Evolutionary conservation across 2,888 invertebrate species (phyloP), one percentile per base, ranked within the genome.

Genomic region (Theodoxus fluviatilis): DNA sequence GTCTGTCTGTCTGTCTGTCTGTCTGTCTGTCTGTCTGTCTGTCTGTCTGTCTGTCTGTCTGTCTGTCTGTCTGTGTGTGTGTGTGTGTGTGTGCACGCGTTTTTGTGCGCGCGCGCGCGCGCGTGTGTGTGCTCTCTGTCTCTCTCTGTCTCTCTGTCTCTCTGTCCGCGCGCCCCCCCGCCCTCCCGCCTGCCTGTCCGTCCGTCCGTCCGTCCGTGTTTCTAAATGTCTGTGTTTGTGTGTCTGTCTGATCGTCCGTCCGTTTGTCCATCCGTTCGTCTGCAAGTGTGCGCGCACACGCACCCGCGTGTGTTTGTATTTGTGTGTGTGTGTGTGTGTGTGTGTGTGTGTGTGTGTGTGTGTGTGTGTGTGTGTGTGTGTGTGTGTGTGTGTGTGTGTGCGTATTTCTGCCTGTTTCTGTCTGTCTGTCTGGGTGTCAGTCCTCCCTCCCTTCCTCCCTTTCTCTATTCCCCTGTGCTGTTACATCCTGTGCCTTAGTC

Each of bases 121-220:
- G 64, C 40, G 40, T 40, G 64, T 64, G 64, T 64, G 64, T 64
- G 64, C 40, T 40, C 35, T 64, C 28, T 40, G 40, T 31, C 35
- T 64, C 28, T 64, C 28, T 64, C 35, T 40, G 64, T 64, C 35
- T 40, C 35, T 40, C 35, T 40, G 40, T 18, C 22, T 31, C 35
- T 15, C 35, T 40, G 38, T 25, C 35, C 22, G 43, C 40, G 64
- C 40, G 40, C 40, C 38, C 28, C 4, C 31, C 22, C 28, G 33
- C 18, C 18, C 18, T n/a, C 25, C 31, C 33, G 57, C 9, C 31
- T 57, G 57, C 33, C 31, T 57, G 57, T 57, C 31, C 33, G n/a
- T 57, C 31, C 33, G 57, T 57, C 31, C n/a, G 57, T 57, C 31
- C 3, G 52, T 52, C 22, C 25, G 52, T 52, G 52, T 52, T n/a